Conservation (phyloP, 2,797 vertebrate genomes). For the Onychomys arenicola region DNA sequence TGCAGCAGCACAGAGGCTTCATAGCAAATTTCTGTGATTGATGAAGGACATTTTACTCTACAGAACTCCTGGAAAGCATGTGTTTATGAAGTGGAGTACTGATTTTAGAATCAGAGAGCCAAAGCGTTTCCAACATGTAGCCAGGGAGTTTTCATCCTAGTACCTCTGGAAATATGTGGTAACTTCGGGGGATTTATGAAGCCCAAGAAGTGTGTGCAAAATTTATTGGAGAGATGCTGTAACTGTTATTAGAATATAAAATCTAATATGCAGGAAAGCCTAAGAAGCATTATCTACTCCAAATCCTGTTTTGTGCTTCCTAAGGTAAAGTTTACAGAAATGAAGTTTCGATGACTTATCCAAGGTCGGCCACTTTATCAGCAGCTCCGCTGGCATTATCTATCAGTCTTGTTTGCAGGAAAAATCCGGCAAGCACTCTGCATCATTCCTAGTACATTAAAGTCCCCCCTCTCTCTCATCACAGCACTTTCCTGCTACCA, state of each 20-base stretch:
- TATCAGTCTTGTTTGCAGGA: neutral
- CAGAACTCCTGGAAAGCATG: slow-evolving; percentile 26
- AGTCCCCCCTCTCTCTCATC: neutral
- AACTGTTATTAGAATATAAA: neutral
- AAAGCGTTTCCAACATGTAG: slow-evolving; percentile 4
- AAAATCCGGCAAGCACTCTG: neutral
- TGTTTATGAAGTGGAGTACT: neutral
- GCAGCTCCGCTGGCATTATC: neutral
- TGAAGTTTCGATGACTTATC: slow-evolving; percentile 42
- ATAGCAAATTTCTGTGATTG: neutral
- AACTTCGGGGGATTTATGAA: neutral
- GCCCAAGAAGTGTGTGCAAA: neutral
- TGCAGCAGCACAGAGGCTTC: slow-evolving; percentile 43
- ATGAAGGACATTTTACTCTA: slow-evolving; percentile 38
- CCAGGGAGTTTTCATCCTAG: neutral
- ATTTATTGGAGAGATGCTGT: neutral
- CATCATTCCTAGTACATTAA: slow-evolving; percentile 7
- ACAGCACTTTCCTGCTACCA: slow-evolving; percentile 8
- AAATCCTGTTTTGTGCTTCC: slow-evolving; percentile 38
- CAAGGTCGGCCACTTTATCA: neutral
- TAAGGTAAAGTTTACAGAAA: slow-evolving; percentile 30
- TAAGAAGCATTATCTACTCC: slow-evolving; percentile 28
- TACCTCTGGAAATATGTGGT: neutral
- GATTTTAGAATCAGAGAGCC: slow-evolving; percentile 1
- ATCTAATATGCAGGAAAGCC: neutral